A percentile compares a stretch with the other conserved stretches of the same genome.
These are phyloP conservation scores for Leptarthrus brevirostris DNA, from an alignment of 2,888 invertebrate species.

Conservation along the genomic window DNA sequence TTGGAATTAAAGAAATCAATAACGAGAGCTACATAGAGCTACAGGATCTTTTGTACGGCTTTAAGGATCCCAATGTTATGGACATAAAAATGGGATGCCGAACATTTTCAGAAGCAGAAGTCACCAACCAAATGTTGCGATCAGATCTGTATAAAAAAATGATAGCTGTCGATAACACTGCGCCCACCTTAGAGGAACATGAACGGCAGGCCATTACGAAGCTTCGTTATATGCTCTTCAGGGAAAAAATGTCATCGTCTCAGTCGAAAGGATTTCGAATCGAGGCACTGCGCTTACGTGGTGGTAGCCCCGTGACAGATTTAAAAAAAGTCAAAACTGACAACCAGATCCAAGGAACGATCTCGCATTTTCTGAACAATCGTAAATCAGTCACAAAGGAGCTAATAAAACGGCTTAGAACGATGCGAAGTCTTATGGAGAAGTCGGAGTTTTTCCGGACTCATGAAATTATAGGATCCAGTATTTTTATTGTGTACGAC, in stretches of 20 bases:
- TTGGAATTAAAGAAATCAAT: conserved; percentile 80
- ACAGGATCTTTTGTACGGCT: conserved; percentile 91
- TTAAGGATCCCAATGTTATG: conserved; percentile 93
- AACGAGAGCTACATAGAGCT: conserved; percentile 92
- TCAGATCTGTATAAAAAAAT: conserved; percentile 95
- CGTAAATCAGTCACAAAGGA: conserved; percentile 75
- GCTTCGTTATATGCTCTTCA: conserved; percentile 95
- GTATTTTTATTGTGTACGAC: conserved; percentile 94
- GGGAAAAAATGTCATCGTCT: conserved; percentile 93
- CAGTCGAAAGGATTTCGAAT: conserved; percentile 94
- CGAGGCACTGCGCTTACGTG: conserved; percentile 91
- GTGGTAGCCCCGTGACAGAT: conserved; percentile 85
- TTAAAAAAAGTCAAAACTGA: conserved; percentile 86
- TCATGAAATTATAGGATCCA: conserved; percentile 94
- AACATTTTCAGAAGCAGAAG: conserved; percentile 96
- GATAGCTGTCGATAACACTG: conserved; percentile 88
- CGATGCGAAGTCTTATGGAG: conserved; percentile 83
- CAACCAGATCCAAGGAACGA: conserved; percentile 78
- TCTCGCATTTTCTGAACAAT: conserved; percentile 79
- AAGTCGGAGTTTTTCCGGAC: conserved; percentile 84
- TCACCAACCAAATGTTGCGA: conserved; percentile 85
- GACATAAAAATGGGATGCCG: conserved; percentile 97
- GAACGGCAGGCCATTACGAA: conserved; percentile 88
- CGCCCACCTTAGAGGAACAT: conserved; percentile 88
- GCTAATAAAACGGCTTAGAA: conserved; percentile 78